Conservation (phyloP, 2,888 invertebrate species). For the Xanthia togata region DNA sequence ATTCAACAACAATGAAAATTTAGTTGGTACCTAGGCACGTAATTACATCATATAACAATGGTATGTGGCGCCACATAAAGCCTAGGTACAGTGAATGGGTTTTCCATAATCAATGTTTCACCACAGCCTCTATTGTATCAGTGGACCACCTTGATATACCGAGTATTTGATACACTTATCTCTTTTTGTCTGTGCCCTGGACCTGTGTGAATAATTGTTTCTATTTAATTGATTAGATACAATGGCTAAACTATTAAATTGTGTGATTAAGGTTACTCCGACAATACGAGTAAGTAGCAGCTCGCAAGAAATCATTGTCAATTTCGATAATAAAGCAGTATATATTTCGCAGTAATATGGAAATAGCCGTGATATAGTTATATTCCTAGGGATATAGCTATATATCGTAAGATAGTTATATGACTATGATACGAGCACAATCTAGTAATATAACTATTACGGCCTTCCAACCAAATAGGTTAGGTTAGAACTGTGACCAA, state of each 20-base stretch:
- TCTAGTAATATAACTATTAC: no score
- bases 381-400: no score
- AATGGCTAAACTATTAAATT: not conserved
- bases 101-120: constrained; percentile 60
- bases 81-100: constrained; percentile 51
- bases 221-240: constrained; percentile 18
- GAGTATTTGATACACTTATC: constrained; percentile 27
- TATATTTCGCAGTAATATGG: no score
- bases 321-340: no score
- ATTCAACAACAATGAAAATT: constrained; percentile 43
- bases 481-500: no score
- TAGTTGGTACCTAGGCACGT: constrained; percentile 34
- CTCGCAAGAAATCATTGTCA: not conserved
- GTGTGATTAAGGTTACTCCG: not conserved
- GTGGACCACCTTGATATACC: not conserved
- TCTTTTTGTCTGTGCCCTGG: constrained; percentile 21
- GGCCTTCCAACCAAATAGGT: no score
- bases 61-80: constrained; percentile 47
- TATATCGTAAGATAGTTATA: no score
- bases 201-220: constrained; percentile 36
- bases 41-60: constrained; percentile 55
- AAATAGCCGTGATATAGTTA: no score
- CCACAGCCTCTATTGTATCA: constrained; percentile 51
- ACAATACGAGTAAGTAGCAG: no score
- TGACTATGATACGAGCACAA: no score